Conservation (phyloP, 2,888 invertebrate genomes). For the Eupithecia vulgata region DNA sequence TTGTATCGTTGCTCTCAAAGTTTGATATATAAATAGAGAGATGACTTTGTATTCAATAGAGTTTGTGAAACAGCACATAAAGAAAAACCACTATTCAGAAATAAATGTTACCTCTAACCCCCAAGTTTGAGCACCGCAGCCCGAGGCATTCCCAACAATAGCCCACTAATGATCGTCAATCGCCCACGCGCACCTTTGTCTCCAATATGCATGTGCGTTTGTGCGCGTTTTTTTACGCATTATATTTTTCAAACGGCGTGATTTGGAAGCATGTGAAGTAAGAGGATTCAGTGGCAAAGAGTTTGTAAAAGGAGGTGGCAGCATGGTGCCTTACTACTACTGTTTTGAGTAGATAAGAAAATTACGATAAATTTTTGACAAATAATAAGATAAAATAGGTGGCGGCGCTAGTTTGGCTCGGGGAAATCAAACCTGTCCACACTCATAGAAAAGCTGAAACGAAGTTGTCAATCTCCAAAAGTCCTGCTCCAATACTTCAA, state of each 20-base stretch:
- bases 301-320: not conserved
- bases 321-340: not conserved
- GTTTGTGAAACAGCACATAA: no score
- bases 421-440: no score
- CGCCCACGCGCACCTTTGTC: constrained; percentile 79
- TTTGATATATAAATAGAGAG: not conserved
- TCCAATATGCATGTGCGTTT: constrained; percentile 73
- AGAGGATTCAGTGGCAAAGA: constrained; percentile 55
- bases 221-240: constrained; percentile 70
- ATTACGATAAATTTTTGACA: not conserved
- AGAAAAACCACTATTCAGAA: no score
- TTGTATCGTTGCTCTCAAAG: not conserved
- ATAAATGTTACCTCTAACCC: not conserved
- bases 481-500: no score
- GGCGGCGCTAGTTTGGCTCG: no score
- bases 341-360: not conserved
- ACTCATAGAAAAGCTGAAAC: no score
- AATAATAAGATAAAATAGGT: no score
- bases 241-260: constrained; percentile 78
- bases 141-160: constrained; percentile 73
- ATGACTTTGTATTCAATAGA: no score
- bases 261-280: constrained; percentile 73
- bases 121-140: constrained; percentile 61
- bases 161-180: constrained; percentile 78
- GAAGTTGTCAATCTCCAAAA: no score